Evolutionary conservation across 2,113 vertebrate genomes (phyloP).

Genomic region (Scomber japonicus): DNA sequence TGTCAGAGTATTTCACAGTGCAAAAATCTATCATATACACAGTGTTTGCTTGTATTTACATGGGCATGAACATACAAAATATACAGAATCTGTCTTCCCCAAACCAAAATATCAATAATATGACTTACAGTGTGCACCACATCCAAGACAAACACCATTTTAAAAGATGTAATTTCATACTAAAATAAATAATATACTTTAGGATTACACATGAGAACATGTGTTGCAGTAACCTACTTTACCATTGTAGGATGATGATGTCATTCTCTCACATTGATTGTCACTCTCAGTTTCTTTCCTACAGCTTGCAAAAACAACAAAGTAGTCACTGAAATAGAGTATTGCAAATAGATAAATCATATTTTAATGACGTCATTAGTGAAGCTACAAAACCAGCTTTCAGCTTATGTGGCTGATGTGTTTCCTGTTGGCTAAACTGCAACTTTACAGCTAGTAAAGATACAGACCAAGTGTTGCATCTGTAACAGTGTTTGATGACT

Average conservation of each 20-base stretch:
- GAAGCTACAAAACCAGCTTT: not conserved
- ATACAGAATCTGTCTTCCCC: slow-evolving; percentile 54
- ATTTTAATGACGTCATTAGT: no score
- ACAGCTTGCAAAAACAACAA: not conserved
- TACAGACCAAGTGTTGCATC: not conserved
- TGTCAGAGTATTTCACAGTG: slow-evolving; percentile 70
- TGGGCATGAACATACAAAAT: slow-evolving; percentile 59
- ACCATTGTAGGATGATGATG: slow-evolving; percentile 14
- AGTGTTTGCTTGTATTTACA: slow-evolving; percentile 63
- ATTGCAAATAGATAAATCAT: not conserved
- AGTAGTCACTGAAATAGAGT: not conserved
- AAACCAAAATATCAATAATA: slow-evolving; percentile 26
- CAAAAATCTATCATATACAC: slow-evolving; percentile 56
- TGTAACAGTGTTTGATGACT: not conserved
- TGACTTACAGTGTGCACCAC: slow-evolving; percentile 45
- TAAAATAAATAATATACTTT: slow-evolving; percentile 56
- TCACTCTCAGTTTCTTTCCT: slow-evolving; percentile 23
- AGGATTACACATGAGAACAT: slow-evolving; percentile 12
- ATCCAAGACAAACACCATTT: slow-evolving; percentile 36
- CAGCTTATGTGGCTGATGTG: not conserved
- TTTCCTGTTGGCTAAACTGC: not conserved
- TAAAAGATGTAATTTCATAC: slow-evolving; percentile 18
- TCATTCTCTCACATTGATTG: slow-evolving; percentile 52
- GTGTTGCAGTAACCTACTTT: slow-evolving; percentile 12
- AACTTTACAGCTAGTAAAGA: not conserved